phyloP scores from a whole-genome alignment of 2,888 invertebrate species.

The Microchrysa polita region DNA sequence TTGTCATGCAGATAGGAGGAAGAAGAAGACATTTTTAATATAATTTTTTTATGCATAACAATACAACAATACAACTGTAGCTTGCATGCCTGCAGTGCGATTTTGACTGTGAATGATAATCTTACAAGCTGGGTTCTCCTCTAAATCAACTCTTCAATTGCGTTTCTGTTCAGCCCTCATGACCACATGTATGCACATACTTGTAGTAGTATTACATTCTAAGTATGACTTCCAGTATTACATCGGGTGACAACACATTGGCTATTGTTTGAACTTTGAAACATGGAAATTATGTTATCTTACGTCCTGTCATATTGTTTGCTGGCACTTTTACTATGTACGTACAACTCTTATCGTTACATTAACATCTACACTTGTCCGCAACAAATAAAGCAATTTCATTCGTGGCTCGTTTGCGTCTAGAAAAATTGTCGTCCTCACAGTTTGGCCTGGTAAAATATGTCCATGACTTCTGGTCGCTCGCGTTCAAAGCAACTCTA shows the following conservation, averaged over 20 bases:
- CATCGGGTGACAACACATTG: constrained; percentile 27
- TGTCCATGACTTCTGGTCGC: neutral
- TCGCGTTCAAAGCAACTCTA: neutral
- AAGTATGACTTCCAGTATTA: neutral
- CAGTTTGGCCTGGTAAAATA: neutral
- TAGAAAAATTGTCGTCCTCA: too few species aligned
- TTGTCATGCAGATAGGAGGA: neutral
- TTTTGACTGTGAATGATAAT: too few species aligned
- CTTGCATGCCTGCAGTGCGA: too few species aligned
- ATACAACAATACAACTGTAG: too few species aligned
- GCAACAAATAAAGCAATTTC: neutral
- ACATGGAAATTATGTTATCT: constrained; percentile 36
- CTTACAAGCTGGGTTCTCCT: too few species aligned
- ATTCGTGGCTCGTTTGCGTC: neutral
- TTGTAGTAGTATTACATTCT: neutral
- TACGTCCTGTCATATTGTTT: constrained; percentile 29
- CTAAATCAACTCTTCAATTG: too few species aligned
- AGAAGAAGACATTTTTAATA: neutral
- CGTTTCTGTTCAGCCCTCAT: too few species aligned
- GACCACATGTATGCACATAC: neutral
- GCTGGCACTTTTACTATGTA: constrained; percentile 25
- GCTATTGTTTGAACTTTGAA: constrained; percentile 34
- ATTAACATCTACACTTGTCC: constrained; percentile 13
- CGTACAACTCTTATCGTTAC: neutral
- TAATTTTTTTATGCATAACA: too few species aligned